Percentiles rank a stretch among this genome's conserved stretches.
phyloP scores from a whole-genome alignment of 2,113 vertebrate species.

The Otis tarda region DNA sequence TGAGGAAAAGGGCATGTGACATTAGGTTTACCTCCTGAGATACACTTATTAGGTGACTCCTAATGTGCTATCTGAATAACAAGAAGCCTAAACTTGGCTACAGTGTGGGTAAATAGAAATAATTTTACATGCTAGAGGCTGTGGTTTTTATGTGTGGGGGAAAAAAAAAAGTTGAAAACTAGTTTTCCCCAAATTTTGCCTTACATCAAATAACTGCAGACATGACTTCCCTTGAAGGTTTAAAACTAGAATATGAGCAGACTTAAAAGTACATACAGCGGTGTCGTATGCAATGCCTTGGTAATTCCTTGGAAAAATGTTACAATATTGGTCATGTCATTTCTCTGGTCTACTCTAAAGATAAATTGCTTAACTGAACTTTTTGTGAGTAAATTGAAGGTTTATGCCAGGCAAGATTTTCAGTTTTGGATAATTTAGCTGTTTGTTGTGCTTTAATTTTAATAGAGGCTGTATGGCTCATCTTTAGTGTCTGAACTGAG shows the following conservation, averaged over 20 bases:
- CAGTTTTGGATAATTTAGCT: not conserved
- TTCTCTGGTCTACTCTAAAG: not conserved
- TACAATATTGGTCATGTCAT: not conserved
- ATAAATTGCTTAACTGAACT: not conserved
- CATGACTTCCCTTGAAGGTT: not conserved
- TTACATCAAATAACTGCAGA: not conserved
- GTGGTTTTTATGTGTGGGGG: fast-evolving
- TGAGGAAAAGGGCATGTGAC: not conserved
- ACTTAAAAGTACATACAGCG: not conserved
- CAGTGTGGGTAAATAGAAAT: not conserved
- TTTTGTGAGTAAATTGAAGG: not conserved
- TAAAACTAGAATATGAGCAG: not conserved
- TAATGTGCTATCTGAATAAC: not conserved
- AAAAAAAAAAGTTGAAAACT: not conserved
- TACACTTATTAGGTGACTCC: not conserved
- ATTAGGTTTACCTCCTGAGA: not conserved
- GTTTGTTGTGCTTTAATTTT: not conserved
- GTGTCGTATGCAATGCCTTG: not conserved
- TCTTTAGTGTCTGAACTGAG: not conserved
- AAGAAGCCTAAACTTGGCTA: not conserved
- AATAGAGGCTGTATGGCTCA: not conserved
- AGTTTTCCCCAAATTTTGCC: not conserved
- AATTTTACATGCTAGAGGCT: not conserved
- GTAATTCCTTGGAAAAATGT: not conserved
- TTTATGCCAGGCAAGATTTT: not conserved